phyloP scores from a whole-genome alignment of 2,888 invertebrate genomes.

The Helleia helle region DNA sequence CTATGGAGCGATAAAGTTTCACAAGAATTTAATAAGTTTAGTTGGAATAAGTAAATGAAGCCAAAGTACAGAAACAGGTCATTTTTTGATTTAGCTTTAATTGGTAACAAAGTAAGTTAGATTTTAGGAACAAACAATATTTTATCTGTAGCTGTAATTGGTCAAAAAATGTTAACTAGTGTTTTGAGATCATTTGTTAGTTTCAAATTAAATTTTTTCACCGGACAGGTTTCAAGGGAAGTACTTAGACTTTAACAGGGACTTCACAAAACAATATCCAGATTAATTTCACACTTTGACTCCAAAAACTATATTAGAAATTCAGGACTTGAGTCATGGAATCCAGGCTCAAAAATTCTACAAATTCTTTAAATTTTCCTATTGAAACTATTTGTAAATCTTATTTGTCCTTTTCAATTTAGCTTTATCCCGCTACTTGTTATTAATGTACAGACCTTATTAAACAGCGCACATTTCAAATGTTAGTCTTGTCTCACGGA shows the following conservation, averaged over 20 bases:
- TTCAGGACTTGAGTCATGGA: too few relatives aligned
- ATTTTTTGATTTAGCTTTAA: constrained; percentile 39
- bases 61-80: constrained; percentile 39
- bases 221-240: too few relatives aligned
- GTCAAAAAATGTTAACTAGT: too few relatives aligned
- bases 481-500: constrained; percentile 14
- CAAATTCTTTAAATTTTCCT: too few relatives aligned
- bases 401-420: neutral
- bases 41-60: constrained; percentile 11
- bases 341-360: too few relatives aligned
- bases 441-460: constrained; percentile 7
- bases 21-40: neutral
- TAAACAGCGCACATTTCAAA: constrained; percentile 17
- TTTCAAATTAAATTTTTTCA: too few relatives aligned
- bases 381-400: constrained; percentile 13
- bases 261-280: too few relatives aligned
- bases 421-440: neutral
- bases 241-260: too few relatives aligned
- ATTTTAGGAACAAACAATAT: constrained; percentile 2
- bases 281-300: too few relatives aligned
- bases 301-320: too few relatives aligned
- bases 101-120: constrained; percentile 21
- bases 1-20: too few relatives aligned
- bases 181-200: too few relatives aligned
- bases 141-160: neutral